Evolutionary conservation across 2,888 invertebrate species (phyloP).

Genomic region (Drosophila aldrichi): DNA sequence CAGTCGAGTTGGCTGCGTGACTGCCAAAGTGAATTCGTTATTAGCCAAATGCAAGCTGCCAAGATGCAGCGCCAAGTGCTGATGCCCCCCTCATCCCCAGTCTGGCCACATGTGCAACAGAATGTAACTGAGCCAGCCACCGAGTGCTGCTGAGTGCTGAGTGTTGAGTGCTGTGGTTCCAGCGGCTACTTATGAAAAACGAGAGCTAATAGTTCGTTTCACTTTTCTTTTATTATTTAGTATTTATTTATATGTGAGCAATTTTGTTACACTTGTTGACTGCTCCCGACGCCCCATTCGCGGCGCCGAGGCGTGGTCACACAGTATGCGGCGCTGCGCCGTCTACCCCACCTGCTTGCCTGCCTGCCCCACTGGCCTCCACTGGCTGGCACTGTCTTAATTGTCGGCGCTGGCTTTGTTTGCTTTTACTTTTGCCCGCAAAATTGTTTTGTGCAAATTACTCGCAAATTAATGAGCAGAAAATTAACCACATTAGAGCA

Average conservation of each 20-base stretch:
- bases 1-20: slow-evolving; percentile 53
- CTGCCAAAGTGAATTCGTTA: slow-evolving; percentile 69
- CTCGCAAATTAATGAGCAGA: slow-evolving; percentile 78
- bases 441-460: slow-evolving; percentile 72
- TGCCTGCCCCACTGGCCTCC: slow-evolving; percentile 13
- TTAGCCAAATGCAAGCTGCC: slow-evolving; percentile 61
- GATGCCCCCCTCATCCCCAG: not conserved
- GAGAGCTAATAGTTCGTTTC: slow-evolving; percentile 80
- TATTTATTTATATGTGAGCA: slow-evolving; percentile 52
- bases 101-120: slow-evolving; percentile 66
- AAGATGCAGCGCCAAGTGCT: slow-evolving; percentile 51
- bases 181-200: slow-evolving; percentile 69
- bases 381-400: slow-evolving; percentile 47
- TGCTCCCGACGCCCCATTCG: slow-evolving; percentile 41
- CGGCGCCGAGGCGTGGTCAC: slow-evolving; percentile 62
- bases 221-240: slow-evolving; percentile 79
- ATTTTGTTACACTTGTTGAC: slow-evolving; percentile 62
- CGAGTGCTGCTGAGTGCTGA: slow-evolving; percentile 5
- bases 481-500: slow-evolving; percentile 76
- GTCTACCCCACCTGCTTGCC: not conserved
- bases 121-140: slow-evolving; percentile 65
- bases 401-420: slow-evolving; percentile 57
- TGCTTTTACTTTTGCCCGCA: slow-evolving; percentile 76
- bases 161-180: slow-evolving; percentile 7
- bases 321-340: slow-evolving; percentile 23